Evolutionary conservation across 1,140 invertebrate genomes (phyloP).

Genomic region (Micrasema longulum): DNA sequence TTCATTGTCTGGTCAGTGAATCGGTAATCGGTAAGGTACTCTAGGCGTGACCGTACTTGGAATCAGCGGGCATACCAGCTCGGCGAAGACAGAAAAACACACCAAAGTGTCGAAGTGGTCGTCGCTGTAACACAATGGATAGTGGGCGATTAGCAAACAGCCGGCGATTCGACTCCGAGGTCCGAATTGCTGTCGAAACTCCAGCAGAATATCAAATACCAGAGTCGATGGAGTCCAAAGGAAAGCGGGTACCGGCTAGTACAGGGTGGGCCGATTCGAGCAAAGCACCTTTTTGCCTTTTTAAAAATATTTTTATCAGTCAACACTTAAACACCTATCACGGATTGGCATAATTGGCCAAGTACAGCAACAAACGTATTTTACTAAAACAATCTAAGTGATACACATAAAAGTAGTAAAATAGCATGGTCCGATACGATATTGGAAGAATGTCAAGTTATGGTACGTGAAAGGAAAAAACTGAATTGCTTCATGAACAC

Average conservation of each 20-base stretch:
- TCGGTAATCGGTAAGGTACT: slow-evolving; percentile 20
- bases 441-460: no score
- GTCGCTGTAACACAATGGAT: slow-evolving; percentile 18
- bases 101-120: slow-evolving; percentile 5
- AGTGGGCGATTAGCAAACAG: slow-evolving; percentile 23
- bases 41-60: slow-evolving; percentile 13
- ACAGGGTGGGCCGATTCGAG: neutral
- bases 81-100: slow-evolving; percentile 6
- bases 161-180: slow-evolving; percentile 16
- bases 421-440: no score
- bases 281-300: no score
- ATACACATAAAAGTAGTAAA: no score
- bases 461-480: no score
- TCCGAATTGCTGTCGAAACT: neutral
- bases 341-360: no score
- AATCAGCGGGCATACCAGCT: slow-evolving; percentile 2
- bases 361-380: no score
- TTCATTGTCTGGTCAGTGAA: neutral
- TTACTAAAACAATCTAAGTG: no score
- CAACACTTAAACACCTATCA: no score
- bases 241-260: neutral
- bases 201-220: slow-evolving; percentile 16
- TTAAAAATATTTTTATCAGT: no score
- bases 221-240: neutral
- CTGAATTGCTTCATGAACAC: no score